Evolutionary conservation across 2,888 invertebrate genomes (phyloP).

Genomic region (Ferdinandea cuprea): DNA sequence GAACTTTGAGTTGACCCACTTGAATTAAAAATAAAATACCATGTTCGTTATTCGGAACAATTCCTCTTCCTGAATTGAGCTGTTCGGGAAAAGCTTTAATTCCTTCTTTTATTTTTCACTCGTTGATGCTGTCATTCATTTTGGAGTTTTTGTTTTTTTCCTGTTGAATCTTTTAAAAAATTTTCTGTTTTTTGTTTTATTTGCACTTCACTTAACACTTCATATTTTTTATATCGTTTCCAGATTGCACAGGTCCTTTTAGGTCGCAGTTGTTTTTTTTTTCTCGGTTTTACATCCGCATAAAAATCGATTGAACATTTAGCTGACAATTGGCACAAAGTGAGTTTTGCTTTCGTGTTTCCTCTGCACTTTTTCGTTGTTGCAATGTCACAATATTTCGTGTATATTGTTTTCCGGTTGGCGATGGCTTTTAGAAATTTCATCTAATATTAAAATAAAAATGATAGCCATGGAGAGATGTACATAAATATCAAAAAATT

Average conservation of each 20-base stretch:
- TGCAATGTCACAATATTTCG: constrained; percentile 48
- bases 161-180: too few species aligned
- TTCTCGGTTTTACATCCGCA: constrained; percentile 15
- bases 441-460: constrained; percentile 29
- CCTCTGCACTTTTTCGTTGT: constrained; percentile 29
- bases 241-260: constrained; percentile 32
- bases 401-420: constrained; percentile 64
- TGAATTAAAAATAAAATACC: constrained; percentile 19
- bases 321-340: constrained; percentile 63
- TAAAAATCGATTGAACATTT: constrained; percentile 63
- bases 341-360: constrained; percentile 62
- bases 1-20: constrained; percentile 26
- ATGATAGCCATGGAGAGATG: neutral
- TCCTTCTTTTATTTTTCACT: constrained; percentile 9
- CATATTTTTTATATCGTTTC: constrained; percentile 38
- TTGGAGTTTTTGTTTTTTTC: neutral
- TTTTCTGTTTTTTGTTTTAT: constrained; percentile 19
- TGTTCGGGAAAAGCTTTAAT: constrained; percentile 27
- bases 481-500: too few species aligned
- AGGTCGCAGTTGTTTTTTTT: neutral
- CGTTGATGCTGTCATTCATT: constrained; percentile 30
- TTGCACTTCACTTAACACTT: constrained; percentile 48
- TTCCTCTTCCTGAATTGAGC: constrained; percentile 35
- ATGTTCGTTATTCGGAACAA: constrained; percentile 2
- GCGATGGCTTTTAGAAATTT: constrained; percentile 53